Conservation (phyloP, 1,140 invertebrate genomes). For the Danaus melanippus region DNA sequence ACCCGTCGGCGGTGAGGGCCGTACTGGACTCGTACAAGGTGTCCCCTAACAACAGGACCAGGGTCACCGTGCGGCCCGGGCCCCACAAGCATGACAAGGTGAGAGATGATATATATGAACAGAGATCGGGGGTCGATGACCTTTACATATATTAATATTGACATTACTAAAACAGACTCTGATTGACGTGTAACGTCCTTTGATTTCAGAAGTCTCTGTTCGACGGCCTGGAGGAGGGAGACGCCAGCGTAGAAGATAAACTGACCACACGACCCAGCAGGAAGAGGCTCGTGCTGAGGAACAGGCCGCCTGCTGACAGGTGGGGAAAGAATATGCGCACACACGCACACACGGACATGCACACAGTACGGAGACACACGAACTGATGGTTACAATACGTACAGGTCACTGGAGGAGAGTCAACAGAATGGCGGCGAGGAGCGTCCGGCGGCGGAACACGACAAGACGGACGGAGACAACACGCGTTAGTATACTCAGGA, state of each 20-base stretch:
- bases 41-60: conserved; percentile 17
- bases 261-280: conserved; percentile 76
- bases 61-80: conserved; percentile 14
- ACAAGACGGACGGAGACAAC: neutral
- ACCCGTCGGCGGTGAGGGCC: conserved; percentile 46
- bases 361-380: no score
- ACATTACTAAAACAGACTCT: no score
- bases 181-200: no score
- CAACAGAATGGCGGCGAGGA: conserved; percentile 1
- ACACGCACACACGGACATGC: no score
- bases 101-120: neutral
- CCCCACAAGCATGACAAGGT: conserved; percentile 31
- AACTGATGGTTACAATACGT: neutral
- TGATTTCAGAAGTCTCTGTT: conserved; percentile 76
- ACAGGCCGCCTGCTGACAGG: neutral
- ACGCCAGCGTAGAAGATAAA: conserved; percentile 75
- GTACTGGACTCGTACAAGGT: conserved; percentile 39
- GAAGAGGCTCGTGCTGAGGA: conserved; percentile 75
- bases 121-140: no score
- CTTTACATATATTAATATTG: no score
- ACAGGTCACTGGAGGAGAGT: conserved; percentile 12
- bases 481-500: no score
- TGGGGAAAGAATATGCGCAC: no score
- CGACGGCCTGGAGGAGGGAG: conserved; percentile 80
- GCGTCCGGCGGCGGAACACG: neutral